Evolutionary conservation across 2,888 invertebrate genomes (phyloP).

Genomic region (Capitulum mitella): DNA sequence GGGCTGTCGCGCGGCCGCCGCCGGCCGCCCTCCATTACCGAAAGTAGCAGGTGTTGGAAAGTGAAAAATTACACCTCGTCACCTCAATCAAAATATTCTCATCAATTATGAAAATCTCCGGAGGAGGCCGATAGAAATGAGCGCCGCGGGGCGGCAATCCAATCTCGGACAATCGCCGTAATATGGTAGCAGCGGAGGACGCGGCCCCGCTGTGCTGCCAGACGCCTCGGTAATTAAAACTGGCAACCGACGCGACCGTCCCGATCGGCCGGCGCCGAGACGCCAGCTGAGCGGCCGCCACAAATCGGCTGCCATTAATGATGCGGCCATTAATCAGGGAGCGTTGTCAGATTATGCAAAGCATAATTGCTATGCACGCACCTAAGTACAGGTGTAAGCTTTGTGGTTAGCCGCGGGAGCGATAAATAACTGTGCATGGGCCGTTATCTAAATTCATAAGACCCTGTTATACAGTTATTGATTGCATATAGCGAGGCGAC

Average conservation of each 20-base stretch:
- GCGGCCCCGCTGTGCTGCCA: constrained; percentile 68
- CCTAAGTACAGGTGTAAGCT: constrained; percentile 16
- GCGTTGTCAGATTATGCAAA: neutral
- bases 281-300: neutral
- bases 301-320: neutral
- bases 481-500: neutral
- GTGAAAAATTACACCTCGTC: constrained; percentile 24
- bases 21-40: neutral
- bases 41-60: neutral
- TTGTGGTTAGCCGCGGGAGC: neutral
- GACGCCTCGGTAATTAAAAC: constrained; percentile 56
- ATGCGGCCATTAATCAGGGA: neutral
- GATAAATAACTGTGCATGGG: neutral
- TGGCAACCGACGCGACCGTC: constrained; percentile 55
- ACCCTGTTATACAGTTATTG: neutral
- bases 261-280: too few relatives aligned
- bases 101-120: constrained; percentile 12
- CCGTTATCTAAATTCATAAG: constrained; percentile 15
- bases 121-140: neutral
- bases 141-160: neutral
- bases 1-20: neutral
- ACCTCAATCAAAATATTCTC: constrained; percentile 23
- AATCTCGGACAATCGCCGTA: constrained; percentile 51
- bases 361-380: neutral
- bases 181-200: constrained; percentile 92